A percentile compares a stretch with the other conserved stretches of the same genome.
Conservation (phyloP, 2,888 invertebrate genomes). For the Noctua pronuba region DNA sequence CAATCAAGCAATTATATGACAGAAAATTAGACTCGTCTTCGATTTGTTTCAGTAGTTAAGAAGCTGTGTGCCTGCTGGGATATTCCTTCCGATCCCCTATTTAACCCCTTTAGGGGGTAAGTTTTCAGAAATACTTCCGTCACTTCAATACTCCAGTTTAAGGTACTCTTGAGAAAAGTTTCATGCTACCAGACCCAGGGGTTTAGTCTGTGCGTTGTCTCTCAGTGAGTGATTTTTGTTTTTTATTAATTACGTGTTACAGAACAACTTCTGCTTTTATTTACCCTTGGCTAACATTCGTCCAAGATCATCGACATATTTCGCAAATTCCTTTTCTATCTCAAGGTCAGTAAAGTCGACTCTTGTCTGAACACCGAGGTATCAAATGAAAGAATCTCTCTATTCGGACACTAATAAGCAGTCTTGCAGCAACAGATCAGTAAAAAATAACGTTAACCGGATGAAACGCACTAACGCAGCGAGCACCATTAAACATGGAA, state of each 20-base stretch:
- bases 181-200: background rate
- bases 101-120: background rate
- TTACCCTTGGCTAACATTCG: background rate
- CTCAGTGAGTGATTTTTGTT: background rate
- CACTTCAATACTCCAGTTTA: background rate
- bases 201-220: background rate
- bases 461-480: constrained; percentile 60
- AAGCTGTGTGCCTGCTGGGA: background rate
- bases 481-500: constrained; percentile 65
- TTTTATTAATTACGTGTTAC: background rate
- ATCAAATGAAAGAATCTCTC: constrained; percentile 26
- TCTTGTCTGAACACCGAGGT: background rate
- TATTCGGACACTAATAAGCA: constrained; percentile 29
- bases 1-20: background rate
- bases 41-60: background rate
- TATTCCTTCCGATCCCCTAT: too few relatives aligned
- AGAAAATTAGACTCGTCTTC: too few relatives aligned
- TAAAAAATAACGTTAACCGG: constrained; percentile 61
- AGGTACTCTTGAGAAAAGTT: background rate
- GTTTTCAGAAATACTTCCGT: background rate
- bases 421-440: constrained; percentile 36
- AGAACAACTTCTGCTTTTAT: background rate
- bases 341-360: constrained; percentile 15
- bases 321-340: constrained; percentile 5
- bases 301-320: constrained; percentile 6